phyloP scores from a whole-genome alignment of 2,888 invertebrate genomes.

The Zhuqinia jingwanae region DNA sequence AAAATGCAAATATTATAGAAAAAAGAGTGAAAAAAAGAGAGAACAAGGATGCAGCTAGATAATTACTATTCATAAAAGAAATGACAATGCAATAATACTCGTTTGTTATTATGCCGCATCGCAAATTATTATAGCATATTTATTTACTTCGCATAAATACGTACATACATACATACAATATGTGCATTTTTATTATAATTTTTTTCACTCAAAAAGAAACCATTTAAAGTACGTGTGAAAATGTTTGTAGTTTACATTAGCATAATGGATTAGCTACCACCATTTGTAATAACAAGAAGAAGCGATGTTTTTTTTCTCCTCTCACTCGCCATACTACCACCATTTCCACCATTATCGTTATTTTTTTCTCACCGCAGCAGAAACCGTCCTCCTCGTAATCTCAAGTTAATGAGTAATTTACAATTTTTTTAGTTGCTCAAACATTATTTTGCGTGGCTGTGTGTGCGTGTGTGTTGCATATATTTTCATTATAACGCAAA shows the following conservation, averaged over 20 bases:
- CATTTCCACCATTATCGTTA: neutral
- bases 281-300: neutral
- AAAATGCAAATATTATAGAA: too few species aligned
- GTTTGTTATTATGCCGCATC: too few species aligned
- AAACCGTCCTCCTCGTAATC: neutral
- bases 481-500: neutral
- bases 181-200: too few species aligned
- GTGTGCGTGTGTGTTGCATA: neutral
- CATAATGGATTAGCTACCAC: slow-evolving; percentile 8
- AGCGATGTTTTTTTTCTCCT: too few species aligned
- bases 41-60: too few species aligned
- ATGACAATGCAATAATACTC: too few species aligned
- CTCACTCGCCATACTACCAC: neutral
- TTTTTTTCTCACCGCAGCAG: slow-evolving; percentile 11
- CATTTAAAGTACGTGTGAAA: neutral
- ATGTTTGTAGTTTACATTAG: neutral
- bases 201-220: neutral
- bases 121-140: too few species aligned
- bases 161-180: too few species aligned
- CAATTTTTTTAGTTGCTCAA: slow-evolving; percentile 25
- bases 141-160: too few species aligned
- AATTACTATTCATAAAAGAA: too few species aligned
- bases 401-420: slow-evolving; percentile 39
- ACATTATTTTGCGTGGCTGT: too few species aligned
- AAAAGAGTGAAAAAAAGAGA: too few species aligned